Evolutionary conservation across 2,888 invertebrate species (phyloP), one percentile per base, ranked within the genome.

Genomic region (Aleiodes alternator): DNA sequence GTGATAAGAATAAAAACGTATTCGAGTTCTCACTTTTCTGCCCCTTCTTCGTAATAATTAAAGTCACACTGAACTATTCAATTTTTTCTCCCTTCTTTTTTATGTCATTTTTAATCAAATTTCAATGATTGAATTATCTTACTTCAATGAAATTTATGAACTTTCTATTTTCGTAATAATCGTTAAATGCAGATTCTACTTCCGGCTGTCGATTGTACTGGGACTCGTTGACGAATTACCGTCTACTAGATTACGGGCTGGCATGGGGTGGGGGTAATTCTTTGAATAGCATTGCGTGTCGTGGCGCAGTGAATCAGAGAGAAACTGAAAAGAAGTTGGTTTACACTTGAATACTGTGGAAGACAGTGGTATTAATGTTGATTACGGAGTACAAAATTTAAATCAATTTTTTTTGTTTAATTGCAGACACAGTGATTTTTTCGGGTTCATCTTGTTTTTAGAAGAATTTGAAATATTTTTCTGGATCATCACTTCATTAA

Each of bases 141-240:
- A 12, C 31, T 29, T 8, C 29, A 48, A 48, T 56, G 34, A 23
- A 50, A 50, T 66, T 34, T 57, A 75, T 71, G 61, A 55, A 8
- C 12, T 51, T 31, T 8, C 61, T 68, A 68, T 75, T 68, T 34
- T 34, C 16, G 66, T 12, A 23, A 55, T 50, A 64, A 57, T 57
- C 38, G 34, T 66, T 72, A 57, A 66, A 75, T 75, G 75, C 71
- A 75, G 71, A 75, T 75, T 57, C 34, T 14, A 57, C 66, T 71
- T 75, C 75, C 71, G 66, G 50, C 57, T 68, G 68, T 68, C 75
- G 70, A 75, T 75, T 61, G 61, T 51, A 69, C 57, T 59, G 53
- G 50, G 74, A 71, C 50, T 61, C 66, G 29, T 71, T 75, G 75
- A 75, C 64, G 70, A 75, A 75, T 75, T 66, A 71, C 50, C 48